Evolutionary conservation across 2,888 invertebrate species (phyloP), one percentile per base, ranked within the genome.

Genomic region (Rhaphigaster nebulosa): DNA sequence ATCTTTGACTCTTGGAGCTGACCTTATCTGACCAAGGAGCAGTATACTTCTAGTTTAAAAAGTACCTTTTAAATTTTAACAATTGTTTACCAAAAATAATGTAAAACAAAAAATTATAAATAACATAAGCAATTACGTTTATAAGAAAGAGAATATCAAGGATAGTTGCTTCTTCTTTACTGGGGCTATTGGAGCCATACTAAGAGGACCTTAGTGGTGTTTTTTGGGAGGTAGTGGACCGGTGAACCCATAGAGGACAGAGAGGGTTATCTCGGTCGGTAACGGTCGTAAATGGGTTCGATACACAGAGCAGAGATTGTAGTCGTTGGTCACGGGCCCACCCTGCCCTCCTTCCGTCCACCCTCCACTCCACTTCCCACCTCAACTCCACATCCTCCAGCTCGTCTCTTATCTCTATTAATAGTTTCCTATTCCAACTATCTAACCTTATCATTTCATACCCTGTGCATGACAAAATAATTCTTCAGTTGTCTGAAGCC

Each of bases 201-300:
- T 23, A 60, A 29, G 65, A 29, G 29, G 65, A 29, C 0, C 13
- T 29, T 15, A 20, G 29, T 65, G 3, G 15, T 65, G 65, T 65
- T 65, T 65, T 60, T 65, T 29, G 65, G 65, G 13, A 65, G 65
- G 1, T 29, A 3, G n/a, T 13, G 65, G n/a, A 65, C 3, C 29
- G 65, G 65, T 65, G 65, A 65, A 65, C 26, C 84, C 84, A 84
- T 84, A 84, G 84, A 84, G 84, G n/a, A n/a, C n/a, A 26, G 41
- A 13, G 38, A 8, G 80, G 38, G 8, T 41, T 41, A 84, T 84
- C 41, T 84, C 84, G 84, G 84, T 84, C 84, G 84, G 84, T 84
- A 84, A 84, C 84, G 84, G 84, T 84, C 84, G 84, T 18, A 84
- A 84, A 84, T 84, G 45, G 84, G 34, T 84, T 84, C 18, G 84